phyloP scores from a whole-genome alignment of 2,113 vertebrate species.

The Ivindomyrus marchei region DNA sequence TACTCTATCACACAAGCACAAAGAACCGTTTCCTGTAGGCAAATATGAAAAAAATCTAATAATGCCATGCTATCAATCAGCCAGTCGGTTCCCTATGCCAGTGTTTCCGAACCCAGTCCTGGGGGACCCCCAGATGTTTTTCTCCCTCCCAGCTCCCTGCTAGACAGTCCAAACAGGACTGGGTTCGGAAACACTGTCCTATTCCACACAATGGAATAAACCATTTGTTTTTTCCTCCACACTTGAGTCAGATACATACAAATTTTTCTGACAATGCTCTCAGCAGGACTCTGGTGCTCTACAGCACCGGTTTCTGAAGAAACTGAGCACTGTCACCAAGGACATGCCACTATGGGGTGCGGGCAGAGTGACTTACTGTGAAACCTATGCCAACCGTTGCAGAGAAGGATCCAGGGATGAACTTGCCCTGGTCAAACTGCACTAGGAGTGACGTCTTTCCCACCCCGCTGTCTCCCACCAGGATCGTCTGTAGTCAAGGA shows the following conservation, averaged over 20 bases:
- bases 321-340: neutral
- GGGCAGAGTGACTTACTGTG: conserved; percentile 66
- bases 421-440: conserved; percentile 91
- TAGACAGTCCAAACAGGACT: neutral
- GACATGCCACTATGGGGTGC: neutral
- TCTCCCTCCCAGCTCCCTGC: neutral
- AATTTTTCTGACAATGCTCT: neutral
- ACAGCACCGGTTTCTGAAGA: neutral
- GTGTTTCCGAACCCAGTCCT: neutral
- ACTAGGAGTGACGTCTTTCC: conserved; percentile 85
- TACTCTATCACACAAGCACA: neutral
- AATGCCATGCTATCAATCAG: neutral
- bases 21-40: neutral
- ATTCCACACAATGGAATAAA: neutral
- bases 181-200: neutral
- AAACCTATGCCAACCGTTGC: conserved; percentile 88
- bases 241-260: neutral
- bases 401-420: conserved; percentile 84
- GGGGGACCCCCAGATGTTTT: neutral
- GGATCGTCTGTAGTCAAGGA: conserved; percentile 70
- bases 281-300: neutral
- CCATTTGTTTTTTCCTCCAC: neutral
- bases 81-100: neutral
- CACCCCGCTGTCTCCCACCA: conserved; percentile 83
- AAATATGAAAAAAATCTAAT: neutral